Conservation (phyloP, 2,888 invertebrate genomes). For the Mellilla xanthometata region DNA sequence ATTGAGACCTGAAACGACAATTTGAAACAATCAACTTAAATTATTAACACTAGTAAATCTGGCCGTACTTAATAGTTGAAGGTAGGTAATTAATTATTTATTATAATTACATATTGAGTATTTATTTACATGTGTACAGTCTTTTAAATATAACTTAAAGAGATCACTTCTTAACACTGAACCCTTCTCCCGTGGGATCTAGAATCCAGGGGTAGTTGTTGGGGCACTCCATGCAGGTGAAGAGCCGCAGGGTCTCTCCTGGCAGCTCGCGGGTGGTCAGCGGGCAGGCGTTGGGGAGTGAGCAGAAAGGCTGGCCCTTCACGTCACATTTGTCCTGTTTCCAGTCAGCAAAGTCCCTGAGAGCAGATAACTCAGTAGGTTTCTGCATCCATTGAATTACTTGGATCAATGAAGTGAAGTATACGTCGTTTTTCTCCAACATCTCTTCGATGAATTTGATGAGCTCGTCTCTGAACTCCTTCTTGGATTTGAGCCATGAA, state of each 20-base stretch:
- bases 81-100: conserved; percentile 50
- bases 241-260: conserved; percentile 94
- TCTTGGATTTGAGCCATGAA: conserved; percentile 96
- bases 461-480: conserved; percentile 94
- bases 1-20: too few relatives aligned
- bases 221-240: conserved; percentile 98
- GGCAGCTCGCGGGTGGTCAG: conserved; percentile 94
- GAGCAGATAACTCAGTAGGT: conserved; percentile 92
- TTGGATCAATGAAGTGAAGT: conserved; percentile 95
- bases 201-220: conserved; percentile 97
- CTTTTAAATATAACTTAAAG: conserved; percentile 73
- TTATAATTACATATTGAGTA: conserved; percentile 74
- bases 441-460: conserved; percentile 97
- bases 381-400: conserved; percentile 98
- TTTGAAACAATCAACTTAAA: conserved; percentile 18
- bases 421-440: conserved; percentile 93
- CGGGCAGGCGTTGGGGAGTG: conserved; percentile 95
- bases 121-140: conserved; percentile 83
- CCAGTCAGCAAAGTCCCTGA: conserved; percentile 97
- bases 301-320: conserved; percentile 96
- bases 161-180: conserved; percentile 90
- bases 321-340: conserved; percentile 96
- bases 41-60: conserved; percentile 26
- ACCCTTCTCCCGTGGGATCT: conserved; percentile 97
- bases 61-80: conserved; percentile 48